Conservation (phyloP, 2,888 invertebrate species). For the Stratiomys singularior region DNA sequence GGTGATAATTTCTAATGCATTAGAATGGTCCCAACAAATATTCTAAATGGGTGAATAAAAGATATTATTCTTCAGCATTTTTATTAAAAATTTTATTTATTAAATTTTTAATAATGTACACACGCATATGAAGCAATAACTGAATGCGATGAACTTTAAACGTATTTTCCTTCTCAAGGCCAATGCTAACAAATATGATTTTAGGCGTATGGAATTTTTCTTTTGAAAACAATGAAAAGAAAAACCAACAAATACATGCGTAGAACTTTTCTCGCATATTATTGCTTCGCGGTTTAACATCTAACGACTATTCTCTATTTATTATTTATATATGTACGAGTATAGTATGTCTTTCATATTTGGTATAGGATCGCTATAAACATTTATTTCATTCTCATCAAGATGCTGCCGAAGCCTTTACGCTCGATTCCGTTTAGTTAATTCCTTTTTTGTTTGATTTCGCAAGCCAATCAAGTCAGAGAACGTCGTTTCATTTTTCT, state of each 20-base stretch:
- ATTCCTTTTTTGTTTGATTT: too few relatives aligned
- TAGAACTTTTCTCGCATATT: not conserved
- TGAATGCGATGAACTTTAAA: not conserved
- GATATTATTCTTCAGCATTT: not conserved
- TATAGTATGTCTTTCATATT: constrained; percentile 30
- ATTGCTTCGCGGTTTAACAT: not conserved
- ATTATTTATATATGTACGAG: too few relatives aligned
- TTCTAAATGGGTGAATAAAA: not conserved
- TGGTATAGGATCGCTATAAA: constrained; percentile 23
- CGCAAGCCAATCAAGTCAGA: not conserved
- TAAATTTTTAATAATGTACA: constrained; percentile 27
- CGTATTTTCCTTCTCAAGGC: not conserved
- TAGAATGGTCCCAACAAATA: too few relatives aligned
- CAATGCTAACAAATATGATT: not conserved
- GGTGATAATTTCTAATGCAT: too few relatives aligned
- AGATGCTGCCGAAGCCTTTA: not conserved
- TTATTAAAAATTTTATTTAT: constrained; percentile 19
- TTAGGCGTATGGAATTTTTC: constrained; percentile 36
- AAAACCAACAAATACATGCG: constrained; percentile 35
- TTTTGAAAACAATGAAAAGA: constrained; percentile 34
- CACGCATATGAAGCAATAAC: not conserved
- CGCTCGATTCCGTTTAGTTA: too few relatives aligned
- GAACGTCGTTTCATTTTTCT: too few relatives aligned
- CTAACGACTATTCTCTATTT: not conserved
- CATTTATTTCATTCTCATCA: not conserved